Percentiles rank a stretch among this genome's conserved stretches.
Conservation (phyloP, 2,113 vertebrate genomes). For the Danionella cerebrum region DNA sequence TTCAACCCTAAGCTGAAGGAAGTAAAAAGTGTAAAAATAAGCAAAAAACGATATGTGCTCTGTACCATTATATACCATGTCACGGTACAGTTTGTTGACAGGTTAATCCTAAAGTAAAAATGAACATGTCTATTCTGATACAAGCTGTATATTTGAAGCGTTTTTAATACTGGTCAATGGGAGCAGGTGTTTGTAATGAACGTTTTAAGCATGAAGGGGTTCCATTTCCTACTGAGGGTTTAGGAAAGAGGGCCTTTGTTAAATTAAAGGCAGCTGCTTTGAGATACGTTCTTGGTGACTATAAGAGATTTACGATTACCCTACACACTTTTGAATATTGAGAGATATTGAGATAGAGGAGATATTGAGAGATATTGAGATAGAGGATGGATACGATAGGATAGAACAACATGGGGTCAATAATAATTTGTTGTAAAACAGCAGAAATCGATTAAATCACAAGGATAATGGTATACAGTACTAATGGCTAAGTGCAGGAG, state of each 20-base stretch:
- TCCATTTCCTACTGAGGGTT: background rate
- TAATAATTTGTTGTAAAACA: too few relatives aligned
- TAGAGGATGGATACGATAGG: too few relatives aligned
- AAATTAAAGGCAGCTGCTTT: background rate
- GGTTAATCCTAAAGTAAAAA: conserved; percentile 1
- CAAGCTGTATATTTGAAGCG: background rate
- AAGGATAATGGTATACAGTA: too few relatives aligned
- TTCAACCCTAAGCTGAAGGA: background rate
- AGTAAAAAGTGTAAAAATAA: background rate
- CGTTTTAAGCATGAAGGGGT: background rate
- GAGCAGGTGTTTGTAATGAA: conserved; percentile 25
- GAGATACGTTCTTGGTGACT: too few relatives aligned
- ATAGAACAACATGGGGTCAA: too few relatives aligned
- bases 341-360: too few relatives aligned
- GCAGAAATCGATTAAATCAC: too few relatives aligned
- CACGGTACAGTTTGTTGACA: conserved; percentile 18
- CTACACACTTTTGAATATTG: too few relatives aligned
- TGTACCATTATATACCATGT: background rate
- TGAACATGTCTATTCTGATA: background rate
- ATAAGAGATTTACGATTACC: too few relatives aligned
- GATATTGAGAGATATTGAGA: too few relatives aligned
- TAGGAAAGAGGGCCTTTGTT: background rate
- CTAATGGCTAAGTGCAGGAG: too few relatives aligned
- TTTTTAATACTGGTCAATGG: conserved; percentile 3
- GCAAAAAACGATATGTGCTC: background rate